phyloP scores from a whole-genome alignment of 2,797 vertebrate species.

The Avahi laniger region DNA sequence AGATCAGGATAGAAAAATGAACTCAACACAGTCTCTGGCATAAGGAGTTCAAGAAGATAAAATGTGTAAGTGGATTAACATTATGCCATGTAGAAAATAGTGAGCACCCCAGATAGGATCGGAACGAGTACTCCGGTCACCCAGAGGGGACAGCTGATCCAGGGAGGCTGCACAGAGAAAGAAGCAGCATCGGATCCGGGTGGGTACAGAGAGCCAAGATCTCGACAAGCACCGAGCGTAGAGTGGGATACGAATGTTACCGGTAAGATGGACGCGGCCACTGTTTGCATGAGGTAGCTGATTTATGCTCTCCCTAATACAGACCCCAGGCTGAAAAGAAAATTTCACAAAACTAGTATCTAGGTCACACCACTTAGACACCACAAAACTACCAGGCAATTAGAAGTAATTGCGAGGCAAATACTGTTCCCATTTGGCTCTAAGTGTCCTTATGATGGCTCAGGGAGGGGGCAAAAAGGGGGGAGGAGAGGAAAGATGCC shows the following conservation, averaged over 20 bases:
- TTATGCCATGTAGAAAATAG: not conserved
- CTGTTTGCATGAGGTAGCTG: not conserved
- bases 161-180: not conserved
- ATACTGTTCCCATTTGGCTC: not conserved
- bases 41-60: not conserved
- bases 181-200: not conserved
- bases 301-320: not conserved
- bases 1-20: not conserved
- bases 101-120: not conserved
- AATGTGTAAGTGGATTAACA: not conserved
- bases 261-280: not conserved
- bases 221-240: fast-evolving
- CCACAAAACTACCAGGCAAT: constrained; percentile 19
- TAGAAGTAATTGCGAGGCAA: constrained; percentile 40
- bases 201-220: not conserved
- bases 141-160: not conserved
- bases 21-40: not conserved
- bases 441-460: constrained; percentile 1
- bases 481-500: not conserved
- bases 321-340: not conserved
- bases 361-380: constrained; percentile 47
- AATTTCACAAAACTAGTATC: not conserved
- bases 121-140: not conserved
- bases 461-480: not conserved
- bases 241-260: not conserved